Evolutionary conservation across 2,888 invertebrate genomes (phyloP).

Genomic region (Cephus rjabovi): DNA sequence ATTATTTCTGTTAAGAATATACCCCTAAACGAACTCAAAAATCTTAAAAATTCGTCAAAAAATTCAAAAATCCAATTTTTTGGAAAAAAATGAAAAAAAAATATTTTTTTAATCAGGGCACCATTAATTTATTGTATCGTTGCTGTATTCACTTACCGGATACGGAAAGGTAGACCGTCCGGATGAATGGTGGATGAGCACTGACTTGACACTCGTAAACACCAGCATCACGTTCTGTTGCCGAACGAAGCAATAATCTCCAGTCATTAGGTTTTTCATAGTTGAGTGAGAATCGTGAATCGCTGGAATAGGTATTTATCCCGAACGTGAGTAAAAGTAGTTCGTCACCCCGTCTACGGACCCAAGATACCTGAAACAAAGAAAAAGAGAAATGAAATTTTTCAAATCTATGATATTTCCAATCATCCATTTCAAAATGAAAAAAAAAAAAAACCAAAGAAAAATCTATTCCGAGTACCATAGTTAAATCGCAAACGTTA

Average conservation of each 20-base stretch:
- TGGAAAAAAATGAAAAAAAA: no score
- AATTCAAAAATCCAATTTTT: no score
- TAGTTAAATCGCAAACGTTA: neutral
- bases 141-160: constrained; percentile 72
- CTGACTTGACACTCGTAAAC: constrained; percentile 84
- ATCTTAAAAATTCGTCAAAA: no score
- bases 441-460: neutral
- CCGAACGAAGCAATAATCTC: constrained; percentile 79
- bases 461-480: neutral
- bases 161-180: constrained; percentile 77
- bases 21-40: no score
- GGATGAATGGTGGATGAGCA: constrained; percentile 80
- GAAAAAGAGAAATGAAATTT: neutral
- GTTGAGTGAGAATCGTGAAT: constrained; percentile 76
- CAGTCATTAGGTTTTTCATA: constrained; percentile 82
- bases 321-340: constrained; percentile 59
- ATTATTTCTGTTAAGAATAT: no score
- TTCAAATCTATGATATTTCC: neutral
- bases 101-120: no score
- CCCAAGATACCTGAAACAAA: constrained; percentile 59
- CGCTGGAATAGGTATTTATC: constrained; percentile 58
- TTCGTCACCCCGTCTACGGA: constrained; percentile 58
- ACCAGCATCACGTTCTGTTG: constrained; percentile 82
- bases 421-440: neutral
- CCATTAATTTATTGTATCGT: no score